Percentiles rank a stretch among this genome's conserved stretches.
Evolutionary conservation across 1,140 invertebrate genomes (phyloP).

Genomic region (Hirudo medicinalis): DNA sequence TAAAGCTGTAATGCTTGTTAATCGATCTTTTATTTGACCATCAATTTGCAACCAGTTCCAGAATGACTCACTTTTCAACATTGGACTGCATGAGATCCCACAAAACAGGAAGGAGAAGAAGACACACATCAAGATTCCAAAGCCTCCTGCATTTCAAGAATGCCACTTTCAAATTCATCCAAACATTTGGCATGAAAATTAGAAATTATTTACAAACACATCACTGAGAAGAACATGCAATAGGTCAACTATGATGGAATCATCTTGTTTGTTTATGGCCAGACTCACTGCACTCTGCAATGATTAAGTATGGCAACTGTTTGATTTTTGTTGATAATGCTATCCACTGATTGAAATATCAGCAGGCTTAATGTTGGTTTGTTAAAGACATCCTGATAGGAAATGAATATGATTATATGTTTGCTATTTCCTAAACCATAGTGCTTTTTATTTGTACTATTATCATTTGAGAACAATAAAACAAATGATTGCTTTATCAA

Average conservation of each 20-base stretch:
- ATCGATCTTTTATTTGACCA: no score
- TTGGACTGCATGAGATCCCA: constrained; percentile 3
- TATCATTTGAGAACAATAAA: background rate
- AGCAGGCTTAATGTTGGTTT: no score
- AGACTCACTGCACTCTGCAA: background rate
- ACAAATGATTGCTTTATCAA: background rate
- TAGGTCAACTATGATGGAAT: constrained; percentile 2
- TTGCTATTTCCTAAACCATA: no score
- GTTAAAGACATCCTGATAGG: no score
- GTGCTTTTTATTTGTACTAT: no score
- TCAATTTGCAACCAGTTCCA: background rate
- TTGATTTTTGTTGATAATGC: no score
- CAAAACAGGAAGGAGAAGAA: background rate
- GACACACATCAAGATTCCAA: constrained; percentile 10
- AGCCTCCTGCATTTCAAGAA: background rate
- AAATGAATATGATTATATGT: no score
- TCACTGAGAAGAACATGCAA: background rate
- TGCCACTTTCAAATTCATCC: background rate
- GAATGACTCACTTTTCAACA: background rate
- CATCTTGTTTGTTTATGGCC: background rate
- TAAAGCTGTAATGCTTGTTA: background rate
- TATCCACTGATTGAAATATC: no score
- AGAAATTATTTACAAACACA: constrained; percentile 1
- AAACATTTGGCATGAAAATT: no score
- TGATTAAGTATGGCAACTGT: background rate